phyloP scores from a whole-genome alignment of 2,888 invertebrate species.

The Synanthedon formicaeformis region DNA sequence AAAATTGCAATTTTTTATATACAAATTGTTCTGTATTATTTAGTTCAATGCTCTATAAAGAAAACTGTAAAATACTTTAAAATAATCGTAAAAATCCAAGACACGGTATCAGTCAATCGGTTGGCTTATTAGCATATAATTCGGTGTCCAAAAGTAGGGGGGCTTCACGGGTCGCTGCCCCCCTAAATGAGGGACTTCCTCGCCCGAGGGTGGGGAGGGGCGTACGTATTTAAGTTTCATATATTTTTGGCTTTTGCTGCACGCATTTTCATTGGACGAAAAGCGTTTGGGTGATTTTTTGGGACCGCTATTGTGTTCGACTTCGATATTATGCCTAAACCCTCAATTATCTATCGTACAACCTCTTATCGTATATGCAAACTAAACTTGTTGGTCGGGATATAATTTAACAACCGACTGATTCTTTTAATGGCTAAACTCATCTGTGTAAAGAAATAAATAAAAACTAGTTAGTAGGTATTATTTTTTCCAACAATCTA shows the following conservation, averaged over 20 bases:
- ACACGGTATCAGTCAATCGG: slow-evolving; percentile 42
- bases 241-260: slow-evolving; percentile 19
- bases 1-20: no score
- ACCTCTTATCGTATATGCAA: no score
- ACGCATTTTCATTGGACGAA: slow-evolving; percentile 34
- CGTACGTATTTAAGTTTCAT: slow-evolving; percentile 24
- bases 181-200: slow-evolving; percentile 65
- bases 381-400: no score
- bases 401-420: no score
- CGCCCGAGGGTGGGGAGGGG: slow-evolving; percentile 47
- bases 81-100: slow-evolving; percentile 25
- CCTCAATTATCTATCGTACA: background rate
- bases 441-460: no score
- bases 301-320: background rate
- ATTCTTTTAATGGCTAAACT: no score
- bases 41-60: no score
- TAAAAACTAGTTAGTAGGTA: no score
- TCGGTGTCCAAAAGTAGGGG: slow-evolving; percentile 49
- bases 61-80: slow-evolving; percentile 7
- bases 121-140: slow-evolving; percentile 65
- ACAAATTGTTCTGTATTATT: no score
- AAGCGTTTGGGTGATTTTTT: slow-evolving; percentile 21
- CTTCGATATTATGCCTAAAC: background rate
- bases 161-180: slow-evolving; percentile 63
- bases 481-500: no score